phyloP scores from a whole-genome alignment of 2,888 invertebrate genomes.

The Himalopsyche japonica region DNA sequence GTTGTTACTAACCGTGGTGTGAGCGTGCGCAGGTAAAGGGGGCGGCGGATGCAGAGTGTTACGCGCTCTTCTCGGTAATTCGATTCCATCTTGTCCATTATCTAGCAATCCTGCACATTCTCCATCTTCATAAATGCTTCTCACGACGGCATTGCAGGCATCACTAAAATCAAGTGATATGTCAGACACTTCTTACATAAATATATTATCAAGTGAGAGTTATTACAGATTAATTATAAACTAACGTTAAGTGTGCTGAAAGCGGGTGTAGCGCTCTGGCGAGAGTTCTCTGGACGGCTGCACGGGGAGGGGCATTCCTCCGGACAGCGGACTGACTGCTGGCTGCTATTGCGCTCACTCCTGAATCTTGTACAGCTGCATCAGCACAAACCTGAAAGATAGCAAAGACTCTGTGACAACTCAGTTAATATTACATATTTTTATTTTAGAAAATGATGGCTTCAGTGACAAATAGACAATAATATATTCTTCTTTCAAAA shows the following conservation, averaged over 20 bases:
- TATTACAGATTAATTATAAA: background rate
- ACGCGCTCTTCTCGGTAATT: constrained; percentile 21
- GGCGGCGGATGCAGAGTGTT: constrained; percentile 35
- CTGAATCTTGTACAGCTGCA: constrained; percentile 27
- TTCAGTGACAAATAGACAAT: no score
- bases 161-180: constrained; percentile 22
- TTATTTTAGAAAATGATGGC: no score
- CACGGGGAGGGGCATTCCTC: constrained; percentile 30
- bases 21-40: constrained; percentile 33
- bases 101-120: constrained; percentile 28
- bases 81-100: constrained; percentile 11
- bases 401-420: background rate
- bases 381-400: constrained; percentile 33
- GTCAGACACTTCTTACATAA: no score
- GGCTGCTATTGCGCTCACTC: constrained; percentile 10
- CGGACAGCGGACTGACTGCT: constrained; percentile 15
- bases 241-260: constrained; percentile 30
- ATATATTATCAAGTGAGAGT: no score
- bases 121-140: constrained; percentile 36
- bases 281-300: constrained; percentile 33
- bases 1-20: constrained; percentile 28
- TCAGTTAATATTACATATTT: no score
- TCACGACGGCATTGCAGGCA: constrained; percentile 36
- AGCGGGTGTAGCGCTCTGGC: constrained; percentile 35
- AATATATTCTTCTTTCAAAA: no score